Evolutionary conservation across 2,888 invertebrate species (phyloP), one percentile per base, ranked within the genome.

Genomic region (Catocala fraxini): DNA sequence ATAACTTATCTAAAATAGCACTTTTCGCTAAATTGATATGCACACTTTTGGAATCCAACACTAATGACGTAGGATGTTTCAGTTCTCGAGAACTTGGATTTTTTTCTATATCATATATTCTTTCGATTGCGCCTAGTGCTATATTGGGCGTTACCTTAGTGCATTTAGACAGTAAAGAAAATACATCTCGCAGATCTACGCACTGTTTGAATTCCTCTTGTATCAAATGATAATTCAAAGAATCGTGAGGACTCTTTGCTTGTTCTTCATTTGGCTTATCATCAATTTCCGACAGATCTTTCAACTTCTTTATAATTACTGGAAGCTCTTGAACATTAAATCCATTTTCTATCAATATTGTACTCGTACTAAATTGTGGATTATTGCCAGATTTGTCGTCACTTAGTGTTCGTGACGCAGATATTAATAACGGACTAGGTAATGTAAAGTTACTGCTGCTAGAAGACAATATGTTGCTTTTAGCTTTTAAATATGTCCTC

Each of bases 251-350:
- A 68, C 65, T 80, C 58, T 70, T 77, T n/a, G 76, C 59, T 5
- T 65, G 49, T 57, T 82, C 83, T 35, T 75, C 62, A 15, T 71
- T 54, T 2, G 81, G 74, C 59, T 80, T 77, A n/a, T 84, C 79
- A 5, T 86, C 83, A 5, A 91, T 80, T 39, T 88, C 87, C 6
- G 86, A 77, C 41, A 95, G 74, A 70, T 95, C 88, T 76, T 87
- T 92, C 41, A 94, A 78, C 81, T 90, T 95, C 59, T 95, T 92
- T 34, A 97, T 95, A 56, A 96, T 94, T 11, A 96, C 89, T 1
- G 96, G 96, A 52, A 97, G 90, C 83, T 97, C 97, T 75, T 96
- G 95, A 25, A 97, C 96, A 58, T 95, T 94, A n/a, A 92, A 87
- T 5, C 96, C 96, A 82, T 96, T 96, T 88, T 97, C 96, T 57